Evolutionary conservation across 2,113 vertebrate genomes (phyloP), one percentile per base, ranked within the genome.

Genomic region (Indicator maculatus): DNA sequence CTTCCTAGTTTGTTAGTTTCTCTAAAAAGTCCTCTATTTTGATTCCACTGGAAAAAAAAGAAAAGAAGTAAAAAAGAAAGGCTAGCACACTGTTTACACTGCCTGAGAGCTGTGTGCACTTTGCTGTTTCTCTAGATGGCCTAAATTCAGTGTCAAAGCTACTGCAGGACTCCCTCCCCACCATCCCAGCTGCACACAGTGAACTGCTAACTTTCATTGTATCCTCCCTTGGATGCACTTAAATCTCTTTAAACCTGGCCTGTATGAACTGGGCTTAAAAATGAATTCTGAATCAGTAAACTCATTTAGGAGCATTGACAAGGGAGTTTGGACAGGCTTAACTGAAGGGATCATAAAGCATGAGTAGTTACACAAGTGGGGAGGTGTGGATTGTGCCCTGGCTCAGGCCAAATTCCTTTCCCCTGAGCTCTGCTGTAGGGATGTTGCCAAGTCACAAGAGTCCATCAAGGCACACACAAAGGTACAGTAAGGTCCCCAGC

Each of bases 301-400:
- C 33, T 85, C 30, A 33, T 77, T 59, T 28, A 67, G 36, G 59
- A 89, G 59, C 58, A 20, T 52, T 96, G 55, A 12, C 50, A 66
- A 17, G 58, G 75, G 81, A 31, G 59, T 77, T 73, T 73, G 89
- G 66, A 33, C 8, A 41, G 74, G 58, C 45, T 66, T 28, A 78
- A 27, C 33, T 70, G 70, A 73, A 58, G 0, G 1, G 39, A 47
- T 78, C 39, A 3, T 38, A 31, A 18, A 9, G 64, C 64, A 26
- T 31, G 38, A 58, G 15, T 44, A 9, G 0, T 33, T 38, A 50
- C 64, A 80, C 39, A 73, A 1, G 33, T 27, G 0, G 2, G 50
- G 74, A 82, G 89, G 56, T 85, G 87, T 80, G 84, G 86, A 36
- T 2, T 47, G 93, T 89, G 80, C 88, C n/a, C 12, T 18, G 64